Percentiles rank a stretch among this genome's conserved stretches.
Conservation (phyloP, 2,797 vertebrate species). For the Prionace glauca region DNA sequence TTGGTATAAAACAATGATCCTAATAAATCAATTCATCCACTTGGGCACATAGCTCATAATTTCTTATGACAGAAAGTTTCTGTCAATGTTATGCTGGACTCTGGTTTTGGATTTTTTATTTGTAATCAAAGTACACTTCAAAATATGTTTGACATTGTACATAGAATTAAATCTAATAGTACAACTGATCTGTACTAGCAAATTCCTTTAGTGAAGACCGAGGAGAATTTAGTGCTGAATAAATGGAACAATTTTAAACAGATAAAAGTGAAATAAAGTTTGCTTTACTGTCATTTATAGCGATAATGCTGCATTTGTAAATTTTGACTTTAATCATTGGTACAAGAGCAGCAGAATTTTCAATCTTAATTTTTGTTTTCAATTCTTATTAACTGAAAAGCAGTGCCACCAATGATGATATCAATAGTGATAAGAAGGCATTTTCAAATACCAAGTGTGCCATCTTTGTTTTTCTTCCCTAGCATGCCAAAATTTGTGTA, state of each 20-base stretch:
- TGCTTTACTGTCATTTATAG: not conserved
- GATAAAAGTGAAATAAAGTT: not conserved
- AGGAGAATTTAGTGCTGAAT: not conserved
- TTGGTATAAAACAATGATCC: not conserved
- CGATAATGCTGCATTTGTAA: not conserved
- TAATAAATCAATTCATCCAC: not conserved
- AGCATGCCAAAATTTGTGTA: not conserved
- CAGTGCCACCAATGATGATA: not conserved
- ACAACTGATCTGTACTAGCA: not conserved
- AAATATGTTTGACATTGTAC: not conserved
- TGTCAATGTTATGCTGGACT: slow-evolving; percentile 41
- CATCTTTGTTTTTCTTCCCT: not conserved
- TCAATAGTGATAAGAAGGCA: not conserved
- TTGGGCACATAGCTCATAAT: not conserved
- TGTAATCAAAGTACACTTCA: not conserved
- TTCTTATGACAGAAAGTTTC: slow-evolving; percentile 41
- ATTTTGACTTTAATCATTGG: not conserved
- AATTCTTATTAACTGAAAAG: no score
- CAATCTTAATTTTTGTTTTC: not conserved
- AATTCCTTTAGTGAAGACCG: not conserved
- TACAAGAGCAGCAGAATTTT: not conserved
- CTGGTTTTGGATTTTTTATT: slow-evolving; percentile 37
- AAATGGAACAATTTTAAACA: not conserved
- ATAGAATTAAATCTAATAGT: not conserved
- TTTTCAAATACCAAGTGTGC: not conserved